Evolutionary conservation across 1,140 invertebrate genomes (phyloP).

Genomic region (Macrostomum lignano): DNA sequence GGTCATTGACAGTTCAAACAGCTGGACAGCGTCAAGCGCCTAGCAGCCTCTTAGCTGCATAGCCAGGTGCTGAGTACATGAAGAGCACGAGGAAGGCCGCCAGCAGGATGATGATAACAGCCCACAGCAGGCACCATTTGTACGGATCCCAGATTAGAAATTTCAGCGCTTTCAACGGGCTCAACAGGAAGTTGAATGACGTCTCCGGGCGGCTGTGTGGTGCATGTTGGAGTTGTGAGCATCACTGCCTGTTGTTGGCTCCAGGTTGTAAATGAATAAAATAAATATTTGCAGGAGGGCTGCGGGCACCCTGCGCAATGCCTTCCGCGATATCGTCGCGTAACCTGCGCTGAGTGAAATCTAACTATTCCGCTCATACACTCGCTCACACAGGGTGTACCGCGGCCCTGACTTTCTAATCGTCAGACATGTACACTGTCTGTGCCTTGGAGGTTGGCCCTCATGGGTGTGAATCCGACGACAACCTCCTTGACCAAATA

Average conservation of each 20-base stretch:
- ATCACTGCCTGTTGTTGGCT: background rate
- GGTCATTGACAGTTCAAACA: too few species aligned
- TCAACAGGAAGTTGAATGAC: conserved; percentile 31
- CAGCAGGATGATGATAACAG: conserved; percentile 19
- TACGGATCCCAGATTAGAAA: conserved; percentile 29
- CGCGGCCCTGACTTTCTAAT: too few species aligned
- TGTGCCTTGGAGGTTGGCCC: too few species aligned
- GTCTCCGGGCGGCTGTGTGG: conserved; percentile 19
- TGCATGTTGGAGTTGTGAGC: background rate
- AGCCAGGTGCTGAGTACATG: conserved; percentile 45
- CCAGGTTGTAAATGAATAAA: too few species aligned
- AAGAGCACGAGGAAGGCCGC: conserved; percentile 22
- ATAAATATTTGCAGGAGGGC: background rate
- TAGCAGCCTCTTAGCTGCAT: conserved; percentile 53
- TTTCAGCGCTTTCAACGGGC: conserved; percentile 28
- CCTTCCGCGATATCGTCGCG: background rate
- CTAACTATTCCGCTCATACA: background rate
- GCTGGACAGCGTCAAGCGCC: conserved; percentile 48
- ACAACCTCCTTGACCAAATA: too few species aligned
- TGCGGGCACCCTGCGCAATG: background rate
- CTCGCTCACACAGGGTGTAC: too few species aligned
- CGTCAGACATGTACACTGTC: too few species aligned
- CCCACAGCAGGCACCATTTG: conserved; percentile 28
- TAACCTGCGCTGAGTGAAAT: background rate
- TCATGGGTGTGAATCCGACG: too few species aligned